phyloP scores from a whole-genome alignment of 2,113 vertebrate species.

The Genyomyrus donnyi region DNA sequence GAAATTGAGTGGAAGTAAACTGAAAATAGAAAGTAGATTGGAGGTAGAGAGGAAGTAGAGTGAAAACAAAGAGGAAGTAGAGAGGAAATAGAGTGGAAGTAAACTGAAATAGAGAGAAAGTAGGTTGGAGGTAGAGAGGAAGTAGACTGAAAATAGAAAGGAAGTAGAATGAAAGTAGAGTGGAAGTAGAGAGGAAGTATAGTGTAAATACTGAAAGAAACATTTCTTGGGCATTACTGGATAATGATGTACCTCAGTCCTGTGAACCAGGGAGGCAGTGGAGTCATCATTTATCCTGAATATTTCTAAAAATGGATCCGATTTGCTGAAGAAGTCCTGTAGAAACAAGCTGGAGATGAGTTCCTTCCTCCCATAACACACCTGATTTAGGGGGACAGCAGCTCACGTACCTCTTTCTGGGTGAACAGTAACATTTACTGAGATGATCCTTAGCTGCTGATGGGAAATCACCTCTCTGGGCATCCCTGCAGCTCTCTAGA shows the following conservation, averaged over 20 bases:
- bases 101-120: neutral
- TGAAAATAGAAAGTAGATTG: neutral
- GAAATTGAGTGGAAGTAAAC: neutral
- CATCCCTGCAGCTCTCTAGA: neutral
- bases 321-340: slow-evolving; percentile 99
- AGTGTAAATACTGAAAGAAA: neutral
- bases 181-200: neutral
- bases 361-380: neutral
- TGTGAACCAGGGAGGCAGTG: slow-evolving; percentile 91
- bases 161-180: neutral
- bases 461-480: neutral
- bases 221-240: neutral
- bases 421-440: neutral
- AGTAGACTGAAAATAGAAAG: neutral
- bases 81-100: neutral
- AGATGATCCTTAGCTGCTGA: neutral
- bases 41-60: neutral
- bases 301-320: slow-evolving; percentile 96
- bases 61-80: neutral
- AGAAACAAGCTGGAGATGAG: slow-evolving; percentile 34
- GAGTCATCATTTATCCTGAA: slow-evolving; percentile 92
- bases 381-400: neutral
- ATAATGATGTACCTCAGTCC: slow-evolving; percentile 77
- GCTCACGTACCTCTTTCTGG: neutral
- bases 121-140: neutral